A percentile compares a stretch with the other conserved stretches of the same genome.
phyloP scores from a whole-genome alignment of 1,140 invertebrate genomes.

The Tribolium madens region DNA sequence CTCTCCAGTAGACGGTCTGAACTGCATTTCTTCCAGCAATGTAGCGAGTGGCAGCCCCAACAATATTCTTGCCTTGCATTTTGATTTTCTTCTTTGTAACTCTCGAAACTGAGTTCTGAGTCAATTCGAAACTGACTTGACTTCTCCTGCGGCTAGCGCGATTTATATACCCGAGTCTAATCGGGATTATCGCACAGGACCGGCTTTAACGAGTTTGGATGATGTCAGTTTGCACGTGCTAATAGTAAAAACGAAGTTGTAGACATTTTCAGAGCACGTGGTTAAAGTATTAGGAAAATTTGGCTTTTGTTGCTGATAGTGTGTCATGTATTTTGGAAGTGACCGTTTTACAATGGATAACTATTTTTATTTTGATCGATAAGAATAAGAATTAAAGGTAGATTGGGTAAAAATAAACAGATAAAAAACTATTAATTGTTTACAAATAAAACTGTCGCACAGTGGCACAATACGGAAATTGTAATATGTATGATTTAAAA shows the following conservation, averaged over 20 bases:
- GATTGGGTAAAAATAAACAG: too few species aligned
- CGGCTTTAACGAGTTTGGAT: constrained; percentile 11
- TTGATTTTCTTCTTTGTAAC: not conserved
- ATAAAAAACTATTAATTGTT: too few species aligned
- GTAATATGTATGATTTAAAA: too few species aligned
- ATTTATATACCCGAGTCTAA: constrained; percentile 1
- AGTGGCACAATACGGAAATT: too few species aligned
- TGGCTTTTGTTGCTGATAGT: not conserved
- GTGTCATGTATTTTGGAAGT: not conserved
- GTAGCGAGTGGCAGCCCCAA: constrained; percentile 75
- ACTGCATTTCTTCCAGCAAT: constrained; percentile 77
- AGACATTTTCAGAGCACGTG: not conserved
- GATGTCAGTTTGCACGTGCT: not conserved
- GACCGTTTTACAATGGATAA: not conserved
- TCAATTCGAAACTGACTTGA: not conserved
- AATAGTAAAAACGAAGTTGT: not conserved
- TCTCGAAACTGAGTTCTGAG: not conserved
- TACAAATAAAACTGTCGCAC: too few species aligned
- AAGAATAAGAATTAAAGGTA: too few species aligned
- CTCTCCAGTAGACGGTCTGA: constrained; percentile 79
- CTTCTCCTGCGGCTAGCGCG: not conserved
- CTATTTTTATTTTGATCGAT: too few species aligned
- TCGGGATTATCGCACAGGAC: constrained; percentile 17
- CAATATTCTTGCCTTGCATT: constrained; percentile 51
- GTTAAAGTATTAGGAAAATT: not conserved